phyloP scores from a whole-genome alignment of 2,888 invertebrate genomes.

The Choristoneura rosaceana region DNA sequence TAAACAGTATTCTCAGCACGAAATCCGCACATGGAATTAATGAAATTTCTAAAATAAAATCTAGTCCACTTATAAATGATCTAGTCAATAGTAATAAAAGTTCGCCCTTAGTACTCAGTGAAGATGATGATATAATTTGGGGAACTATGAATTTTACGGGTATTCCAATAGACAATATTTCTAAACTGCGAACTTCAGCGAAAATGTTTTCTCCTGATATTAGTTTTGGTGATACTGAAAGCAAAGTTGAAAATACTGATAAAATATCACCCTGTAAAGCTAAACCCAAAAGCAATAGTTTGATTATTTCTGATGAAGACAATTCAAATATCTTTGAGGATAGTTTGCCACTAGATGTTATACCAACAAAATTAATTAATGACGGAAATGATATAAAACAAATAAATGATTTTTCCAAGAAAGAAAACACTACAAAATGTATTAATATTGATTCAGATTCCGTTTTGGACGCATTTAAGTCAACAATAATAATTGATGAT shows the following conservation, averaged over 20 bases:
- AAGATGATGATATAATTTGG: conserved; percentile 68
- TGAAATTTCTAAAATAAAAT: conserved; percentile 18
- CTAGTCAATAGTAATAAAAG: conserved; percentile 36
- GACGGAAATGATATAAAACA: conserved; percentile 54
- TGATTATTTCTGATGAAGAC: conserved; percentile 78
- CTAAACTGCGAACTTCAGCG: conserved; percentile 58
- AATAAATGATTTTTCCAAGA: conserved; percentile 40
- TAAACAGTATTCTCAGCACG: neutral
- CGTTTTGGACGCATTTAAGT: conserved; percentile 67
- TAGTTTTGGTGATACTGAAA: conserved; percentile 65
- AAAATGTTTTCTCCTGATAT: conserved; percentile 71
- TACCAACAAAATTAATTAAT: conserved; percentile 78
- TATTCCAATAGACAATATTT: conserved; percentile 62
- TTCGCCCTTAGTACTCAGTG: conserved; percentile 43
- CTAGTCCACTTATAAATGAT: conserved; percentile 34
- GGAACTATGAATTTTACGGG: conserved; percentile 73
- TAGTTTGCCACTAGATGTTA: conserved; percentile 82
- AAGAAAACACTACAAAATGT: conserved; percentile 49
- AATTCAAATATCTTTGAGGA: conserved; percentile 86
- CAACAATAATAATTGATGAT: conserved; percentile 56
- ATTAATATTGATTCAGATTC: conserved; percentile 61
- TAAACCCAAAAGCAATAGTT: conserved; percentile 68
- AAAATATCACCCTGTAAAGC: conserved; percentile 50
- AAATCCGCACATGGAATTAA: conserved; percentile 5
- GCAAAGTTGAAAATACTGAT: conserved; percentile 48